Base-by-base conservation (phyloP, 1,140 invertebrate species). In the Metopolophium dirhodum region DNA sequence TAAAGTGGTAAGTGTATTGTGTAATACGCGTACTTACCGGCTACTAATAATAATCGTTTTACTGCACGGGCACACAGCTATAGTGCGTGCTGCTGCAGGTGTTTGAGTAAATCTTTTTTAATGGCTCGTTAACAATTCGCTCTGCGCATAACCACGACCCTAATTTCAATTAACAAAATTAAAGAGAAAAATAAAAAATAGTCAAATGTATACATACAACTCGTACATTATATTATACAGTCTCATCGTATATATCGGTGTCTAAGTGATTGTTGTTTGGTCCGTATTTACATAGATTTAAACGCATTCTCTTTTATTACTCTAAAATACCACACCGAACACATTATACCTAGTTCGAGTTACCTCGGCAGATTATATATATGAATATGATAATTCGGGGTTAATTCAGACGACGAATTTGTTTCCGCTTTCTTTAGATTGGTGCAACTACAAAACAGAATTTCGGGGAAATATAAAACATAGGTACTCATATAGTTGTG, bases 21-120 rank as follows among this genome's bases (percentile, higher is more conserved):
- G 61, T 77, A 77, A 77, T 77, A n/a, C 4, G 61, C 61, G 61
- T n/a, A 68, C 30, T 7, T 68, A n/a, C 30, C 61, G 18, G 4
- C 61, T n/a, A 77, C 14, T 77, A 77, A 77, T n/a, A 77, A 77
- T 77, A 77, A 77, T 77, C 61, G 61, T 77, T 77, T 77, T 77
- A n/a, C 61, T 8, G 45, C 45, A 68, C 26, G 57, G 61, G 30
- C 30, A 35, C 18, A n/a, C 6, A 18, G 30, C 4, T n/a, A 49
- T 49, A 18, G 30, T 14, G 61, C 11, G 61, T 77, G n/a, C 14
- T 77, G 61, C 4, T 77, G 61, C 61, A 77, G 61, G 61, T 35
- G 61, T n/a, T 35, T n/a, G 30, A 35, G 61, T 77, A 77, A 57
- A 77, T 77, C 23, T 77, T n/a, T 68, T 77, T 77, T 77, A 77